Conservation (phyloP, 2,113 vertebrate species). For the Strix uralensis region DNA sequence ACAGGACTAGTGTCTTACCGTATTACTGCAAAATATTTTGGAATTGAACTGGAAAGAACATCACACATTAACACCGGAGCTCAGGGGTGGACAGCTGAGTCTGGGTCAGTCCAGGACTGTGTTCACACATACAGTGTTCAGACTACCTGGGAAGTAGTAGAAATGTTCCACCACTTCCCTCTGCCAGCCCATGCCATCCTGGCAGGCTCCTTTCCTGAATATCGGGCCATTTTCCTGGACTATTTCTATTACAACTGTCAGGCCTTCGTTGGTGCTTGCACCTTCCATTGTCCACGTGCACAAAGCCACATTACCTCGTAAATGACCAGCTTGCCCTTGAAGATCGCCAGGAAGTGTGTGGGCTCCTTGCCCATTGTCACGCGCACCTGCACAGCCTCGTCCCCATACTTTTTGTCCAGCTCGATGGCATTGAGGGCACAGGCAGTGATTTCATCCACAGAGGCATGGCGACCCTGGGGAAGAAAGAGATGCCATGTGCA, state of each 20-base stretch:
- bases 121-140: background rate
- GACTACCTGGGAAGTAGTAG: background rate
- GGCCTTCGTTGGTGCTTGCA: accelerated
- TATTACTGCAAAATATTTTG: background rate
- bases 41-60: background rate
- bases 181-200: background rate
- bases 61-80: background rate
- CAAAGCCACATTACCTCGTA: slow-evolving; percentile 75
- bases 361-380: slow-evolving; percentile 93
- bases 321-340: slow-evolving; percentile 86
- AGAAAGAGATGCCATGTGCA: background rate
- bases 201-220: background rate
- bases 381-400: slow-evolving; percentile 86
- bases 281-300: background rate
- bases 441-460: slow-evolving; percentile 84
- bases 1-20: background rate
- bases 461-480: slow-evolving; percentile 84
- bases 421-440: slow-evolving; percentile 85
- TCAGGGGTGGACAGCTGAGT: background rate
- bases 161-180: background rate
- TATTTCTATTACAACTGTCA: background rate
- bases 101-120: background rate
- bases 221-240: background rate
- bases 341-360: slow-evolving; percentile 88
- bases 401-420: slow-evolving; percentile 81